Evolutionary conservation across 2,888 invertebrate species (phyloP).

Genomic region (Physocephala rufipes): DNA sequence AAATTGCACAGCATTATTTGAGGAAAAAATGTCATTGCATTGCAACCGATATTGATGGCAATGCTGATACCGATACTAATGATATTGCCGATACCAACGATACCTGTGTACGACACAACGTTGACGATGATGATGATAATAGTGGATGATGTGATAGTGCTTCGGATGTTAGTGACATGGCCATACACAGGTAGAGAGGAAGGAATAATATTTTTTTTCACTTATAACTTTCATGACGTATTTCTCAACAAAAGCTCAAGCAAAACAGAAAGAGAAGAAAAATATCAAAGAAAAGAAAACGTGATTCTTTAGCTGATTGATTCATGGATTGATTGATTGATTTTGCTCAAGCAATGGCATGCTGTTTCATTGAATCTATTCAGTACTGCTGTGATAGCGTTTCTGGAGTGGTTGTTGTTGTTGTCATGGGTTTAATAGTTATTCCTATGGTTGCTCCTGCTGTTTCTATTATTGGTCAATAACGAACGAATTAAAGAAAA

Average conservation of each 20-base stretch:
- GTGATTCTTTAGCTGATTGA: too few species aligned
- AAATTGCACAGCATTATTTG: slow-evolving; percentile 18
- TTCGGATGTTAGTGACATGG: slow-evolving; percentile 26
- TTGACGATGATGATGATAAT: too few species aligned
- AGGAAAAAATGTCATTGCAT: slow-evolving; percentile 12
- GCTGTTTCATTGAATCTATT: too few species aligned
- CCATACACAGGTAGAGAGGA: slow-evolving; percentile 25
- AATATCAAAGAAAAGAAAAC: too few species aligned
- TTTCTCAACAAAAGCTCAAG: too few species aligned
- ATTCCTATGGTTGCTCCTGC: slow-evolving; percentile 31
- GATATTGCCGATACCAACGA: neutral
- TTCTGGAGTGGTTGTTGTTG: slow-evolving; percentile 26
- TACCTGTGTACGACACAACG: neutral
- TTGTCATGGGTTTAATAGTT: neutral
- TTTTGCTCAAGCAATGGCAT: too few species aligned
- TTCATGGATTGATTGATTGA: too few species aligned
- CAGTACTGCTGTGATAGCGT: too few species aligned
- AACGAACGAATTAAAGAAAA: neutral
- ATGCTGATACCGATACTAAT: neutral
- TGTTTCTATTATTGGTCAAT: slow-evolving; percentile 16
- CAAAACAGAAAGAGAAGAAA: too few species aligned
- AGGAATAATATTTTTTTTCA: too few species aligned
- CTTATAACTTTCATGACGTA: too few species aligned
- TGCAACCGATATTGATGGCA: neutral
- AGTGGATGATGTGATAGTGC: neutral